Base-by-base conservation (phyloP, 1,140 invertebrate species). In the Antheraea mylitta region DNA sequence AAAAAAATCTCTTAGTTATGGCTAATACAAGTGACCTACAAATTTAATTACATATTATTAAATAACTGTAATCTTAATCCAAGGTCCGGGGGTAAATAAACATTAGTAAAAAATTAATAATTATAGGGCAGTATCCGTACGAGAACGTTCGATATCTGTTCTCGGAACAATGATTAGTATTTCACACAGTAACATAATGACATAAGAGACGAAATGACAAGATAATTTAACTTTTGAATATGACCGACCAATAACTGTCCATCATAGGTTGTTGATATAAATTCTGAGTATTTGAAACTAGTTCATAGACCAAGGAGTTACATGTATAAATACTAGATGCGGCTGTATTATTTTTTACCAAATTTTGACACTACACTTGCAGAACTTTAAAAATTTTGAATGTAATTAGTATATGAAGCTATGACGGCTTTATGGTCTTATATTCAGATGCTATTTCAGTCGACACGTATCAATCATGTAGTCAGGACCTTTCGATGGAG, bases 201-300 rank as follows among this genome's bases (percentile, higher is more conserved):
- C 19, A 63, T 18, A 63, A 63, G 4, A 63, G 61, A 63, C 61
- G 45, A 63, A 63, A 37, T 63, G 61, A 63, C 61, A 37, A 37
- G 37, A 63, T 63, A 63, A 63, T 63, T 63, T 36, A 22, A 37
- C 61, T n/a, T 63, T 63, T 37, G 61, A 30, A n/a, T 37, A 63
- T 16, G n/a, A 16, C 45, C 16, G 45, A 53, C 45, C 45, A 53
- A 53, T 53, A 53, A 16, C 16, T 53, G 45, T 53, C 45, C 13
- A 53, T 53, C 45, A 53, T 6, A 53, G 45, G 13, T 53, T n/a
- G 45, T 53, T 53, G 45, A 53, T 53, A 53, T 16, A 6, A 53
- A 53, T 53, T 53, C 45, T 13, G 45, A 53, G 45, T 53, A 53
- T n/a, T 53, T 53, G 9, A 53, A 53, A 53, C 45, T 53, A 53